Conservation (phyloP, 2,797 vertebrate species). For the Cheirogaleus major region DNA sequence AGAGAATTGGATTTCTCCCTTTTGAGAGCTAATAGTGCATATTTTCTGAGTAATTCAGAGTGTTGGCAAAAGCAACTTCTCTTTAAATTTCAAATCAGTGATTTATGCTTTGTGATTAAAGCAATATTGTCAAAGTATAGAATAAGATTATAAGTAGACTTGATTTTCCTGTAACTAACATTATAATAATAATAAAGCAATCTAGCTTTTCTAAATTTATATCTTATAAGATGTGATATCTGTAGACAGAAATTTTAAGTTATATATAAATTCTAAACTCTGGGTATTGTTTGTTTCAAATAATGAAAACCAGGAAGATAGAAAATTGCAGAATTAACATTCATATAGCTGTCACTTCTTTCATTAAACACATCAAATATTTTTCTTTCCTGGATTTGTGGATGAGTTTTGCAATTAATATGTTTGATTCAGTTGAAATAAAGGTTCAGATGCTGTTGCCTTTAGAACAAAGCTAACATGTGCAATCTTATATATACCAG, state of each 20-base stretch:
- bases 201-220: not conserved
- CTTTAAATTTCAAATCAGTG: not conserved
- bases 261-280: not conserved
- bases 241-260: not conserved
- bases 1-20: not conserved
- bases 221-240: not conserved
- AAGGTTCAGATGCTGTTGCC: not conserved
- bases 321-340: not conserved
- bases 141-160: not conserved
- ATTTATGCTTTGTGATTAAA: conserved; percentile 47
- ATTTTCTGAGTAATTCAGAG: not conserved
- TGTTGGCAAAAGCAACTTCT: not conserved
- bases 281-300: not conserved
- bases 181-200: not conserved
- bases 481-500: conserved; percentile 14
- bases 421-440: conserved; percentile 14
- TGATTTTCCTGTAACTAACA: not conserved
- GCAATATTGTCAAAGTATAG: not conserved
- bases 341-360: not conserved
- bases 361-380: not conserved
- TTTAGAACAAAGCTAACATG: conserved; percentile 18
- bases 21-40: not conserved
- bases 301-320: conserved; percentile 15
- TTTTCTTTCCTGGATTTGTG: conserved; percentile 31
- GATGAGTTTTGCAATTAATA: conserved; percentile 15